A percentile compares a stretch with the other conserved stretches of the same genome.
phyloP scores from a whole-genome alignment of 2,113 vertebrate species.

The Rallus limicola region DNA sequence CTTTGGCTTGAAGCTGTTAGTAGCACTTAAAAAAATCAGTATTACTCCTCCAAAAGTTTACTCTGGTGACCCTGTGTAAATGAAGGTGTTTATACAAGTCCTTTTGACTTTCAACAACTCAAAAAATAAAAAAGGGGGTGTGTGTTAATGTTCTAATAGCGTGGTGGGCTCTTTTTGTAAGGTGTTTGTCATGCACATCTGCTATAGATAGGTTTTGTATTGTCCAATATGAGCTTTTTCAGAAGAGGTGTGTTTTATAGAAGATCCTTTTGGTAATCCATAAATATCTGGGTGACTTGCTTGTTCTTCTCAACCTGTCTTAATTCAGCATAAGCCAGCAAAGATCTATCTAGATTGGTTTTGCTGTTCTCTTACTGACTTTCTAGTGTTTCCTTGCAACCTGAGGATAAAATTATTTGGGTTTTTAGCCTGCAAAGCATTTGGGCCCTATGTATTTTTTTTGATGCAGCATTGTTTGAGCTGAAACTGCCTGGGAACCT shows the following conservation, averaged over 20 bases:
- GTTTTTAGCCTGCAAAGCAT: neutral
- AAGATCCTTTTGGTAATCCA: neutral
- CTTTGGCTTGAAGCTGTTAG: neutral
- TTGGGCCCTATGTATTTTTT: neutral
- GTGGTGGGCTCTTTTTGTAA: fast-evolving
- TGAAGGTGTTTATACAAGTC: neutral
- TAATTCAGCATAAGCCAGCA: neutral
- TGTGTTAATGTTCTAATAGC: neutral
- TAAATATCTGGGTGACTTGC: neutral
- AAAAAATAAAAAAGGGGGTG: too few relatives aligned
- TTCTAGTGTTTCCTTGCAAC: neutral
- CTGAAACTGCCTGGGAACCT: neutral
- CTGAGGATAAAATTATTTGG: neutral
- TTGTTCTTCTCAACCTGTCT: neutral
- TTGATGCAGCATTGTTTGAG: neutral
- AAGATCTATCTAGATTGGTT: neutral
- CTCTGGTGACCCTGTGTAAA: neutral
- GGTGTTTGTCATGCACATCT: neutral
- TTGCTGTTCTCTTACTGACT: neutral
- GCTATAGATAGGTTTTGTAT: neutral
- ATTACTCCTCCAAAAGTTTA: neutral
- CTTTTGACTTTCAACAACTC: neutral
- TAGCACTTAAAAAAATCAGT: neutral
- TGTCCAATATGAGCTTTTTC: neutral
- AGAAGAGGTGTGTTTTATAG: neutral